A percentile compares a stretch with the other conserved stretches of the same genome.
These are phyloP conservation scores for Drosophila birchii DNA, from an alignment of 2,888 invertebrate species.

Conservation along the genomic window DNA sequence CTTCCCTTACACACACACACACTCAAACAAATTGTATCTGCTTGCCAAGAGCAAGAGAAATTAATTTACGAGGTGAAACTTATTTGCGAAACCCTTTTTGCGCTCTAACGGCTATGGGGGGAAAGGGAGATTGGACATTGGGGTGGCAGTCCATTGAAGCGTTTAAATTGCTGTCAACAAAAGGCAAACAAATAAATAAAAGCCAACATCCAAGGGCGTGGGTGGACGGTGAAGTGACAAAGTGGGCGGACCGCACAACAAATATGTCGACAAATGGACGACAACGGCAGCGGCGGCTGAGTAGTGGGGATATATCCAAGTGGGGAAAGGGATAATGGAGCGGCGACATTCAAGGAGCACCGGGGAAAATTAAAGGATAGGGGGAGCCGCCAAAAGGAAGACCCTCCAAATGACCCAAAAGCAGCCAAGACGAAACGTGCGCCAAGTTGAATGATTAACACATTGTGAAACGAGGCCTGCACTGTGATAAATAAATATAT, in stretches of 20 bases:
- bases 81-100: conserved; percentile 77
- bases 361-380: conserved; percentile 5
- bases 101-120: conserved; percentile 47
- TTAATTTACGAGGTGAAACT: conserved; percentile 79
- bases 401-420: conserved; percentile 66
- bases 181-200: conserved; percentile 81
- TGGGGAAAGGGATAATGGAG: neutral
- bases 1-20: neutral
- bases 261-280: conserved; percentile 64
- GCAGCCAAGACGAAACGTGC: conserved; percentile 65
- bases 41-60: conserved; percentile 55
- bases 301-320: neutral
- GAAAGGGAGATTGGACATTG: neutral
- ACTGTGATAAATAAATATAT: neutral
- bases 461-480: conserved; percentile 39
- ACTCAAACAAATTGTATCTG: conserved; percentile 63
- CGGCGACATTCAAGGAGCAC: neutral
- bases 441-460: conserved; percentile 74
- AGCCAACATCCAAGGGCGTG: conserved; percentile 49
- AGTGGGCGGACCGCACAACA: conserved; percentile 56
- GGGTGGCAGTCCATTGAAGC: conserved; percentile 71
- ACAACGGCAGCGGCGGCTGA: neutral
- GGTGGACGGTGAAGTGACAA: conserved; percentile 44
- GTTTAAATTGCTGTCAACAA: conserved; percentile 80
- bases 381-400: conserved; percentile 19